Evolutionary conservation across 2,888 invertebrate genomes (phyloP), one percentile per base, ranked within the genome.

Genomic region (Tryphoninae sp.): DNA sequence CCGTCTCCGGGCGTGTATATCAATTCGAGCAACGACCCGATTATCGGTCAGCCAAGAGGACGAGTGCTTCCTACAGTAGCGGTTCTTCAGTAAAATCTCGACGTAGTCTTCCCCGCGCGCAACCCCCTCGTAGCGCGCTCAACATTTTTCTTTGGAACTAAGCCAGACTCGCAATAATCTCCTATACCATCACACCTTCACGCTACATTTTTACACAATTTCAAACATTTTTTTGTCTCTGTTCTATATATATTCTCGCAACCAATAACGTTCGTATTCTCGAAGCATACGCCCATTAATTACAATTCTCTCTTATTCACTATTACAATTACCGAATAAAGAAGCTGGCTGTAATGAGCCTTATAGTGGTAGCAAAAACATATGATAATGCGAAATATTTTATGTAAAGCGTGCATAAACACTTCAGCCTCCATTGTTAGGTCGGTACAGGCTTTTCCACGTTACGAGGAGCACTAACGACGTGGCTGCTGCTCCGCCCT

Each of bases 11-110:
- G 84, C 81, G 80, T 88, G 86, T 89, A 88, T 86, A 89, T 88
- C 88, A 89, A 88, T 88, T 89, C 87, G 73, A 84, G 84, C 87
- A 87, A 88, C 88, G 89, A 88, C 87, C 87, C 88, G 89, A 90
- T 90, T 89, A 90, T 89, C 88, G 87, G 87, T 79, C 82, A 81
- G 86, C 82, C 85, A 85, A 49, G 67, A 71, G 68, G 26, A 33
- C 72, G 82, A 82, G 71, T 26, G 71, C 75, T 65, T 59, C 55
- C 6, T 45, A 22, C 59, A 16, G 22, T 22, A 49, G 23, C 6
- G 62, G 53, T 59, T 58, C 77, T 79, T 61, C 58, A 59, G n/a
- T 49, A n/a, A 19, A 62, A 62, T 49, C 58, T 13, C 59, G 65
- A 71, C 67, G 62, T 51, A 78, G 6, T 4, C 4, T 33, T 7